Conservation (phyloP, 2,113 vertebrate species). For the Andinoacara biseriatus region DNA sequence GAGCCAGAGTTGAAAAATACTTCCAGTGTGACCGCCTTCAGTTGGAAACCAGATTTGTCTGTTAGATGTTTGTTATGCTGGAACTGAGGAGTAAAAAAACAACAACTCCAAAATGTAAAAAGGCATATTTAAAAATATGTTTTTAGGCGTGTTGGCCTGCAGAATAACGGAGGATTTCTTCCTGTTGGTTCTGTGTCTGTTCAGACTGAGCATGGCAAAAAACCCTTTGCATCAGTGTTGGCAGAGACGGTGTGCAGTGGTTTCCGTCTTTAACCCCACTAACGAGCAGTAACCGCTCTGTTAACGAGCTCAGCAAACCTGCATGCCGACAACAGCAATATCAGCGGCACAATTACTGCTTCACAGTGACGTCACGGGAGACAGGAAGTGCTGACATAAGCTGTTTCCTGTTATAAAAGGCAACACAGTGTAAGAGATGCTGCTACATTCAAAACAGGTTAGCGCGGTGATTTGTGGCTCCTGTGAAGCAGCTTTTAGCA, state of each 20-base stretch:
- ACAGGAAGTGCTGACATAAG: not conserved
- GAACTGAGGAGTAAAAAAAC: not conserved
- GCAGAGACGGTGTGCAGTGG: not conserved
- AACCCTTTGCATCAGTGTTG: not conserved
- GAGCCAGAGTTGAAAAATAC: constrained; percentile 54
- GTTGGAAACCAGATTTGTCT: constrained; percentile 67
- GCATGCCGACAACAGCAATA: not conserved
- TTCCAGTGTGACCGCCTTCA: constrained; percentile 58
- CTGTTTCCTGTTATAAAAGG: not conserved
- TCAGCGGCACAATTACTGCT: not conserved
- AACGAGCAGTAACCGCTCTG: not conserved
- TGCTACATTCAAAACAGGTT: too few relatives aligned
- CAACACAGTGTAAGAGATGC: too few relatives aligned
- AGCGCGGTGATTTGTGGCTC: not conserved
- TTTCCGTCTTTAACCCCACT: not conserved
- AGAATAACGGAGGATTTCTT: not conserved
- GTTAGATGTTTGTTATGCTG: constrained; percentile 8
- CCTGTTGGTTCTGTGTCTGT: not conserved
- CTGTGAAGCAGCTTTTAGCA: not conserved
- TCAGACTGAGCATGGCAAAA: not conserved
- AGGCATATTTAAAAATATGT: not conserved
- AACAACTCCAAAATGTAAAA: not conserved
- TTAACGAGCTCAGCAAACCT: not conserved
- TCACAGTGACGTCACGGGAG: not conserved
- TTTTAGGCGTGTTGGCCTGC: not conserved